Conservation (phyloP, 92 coral and sea anemone genomes). For the Isaurus tuberculatus region DNA sequence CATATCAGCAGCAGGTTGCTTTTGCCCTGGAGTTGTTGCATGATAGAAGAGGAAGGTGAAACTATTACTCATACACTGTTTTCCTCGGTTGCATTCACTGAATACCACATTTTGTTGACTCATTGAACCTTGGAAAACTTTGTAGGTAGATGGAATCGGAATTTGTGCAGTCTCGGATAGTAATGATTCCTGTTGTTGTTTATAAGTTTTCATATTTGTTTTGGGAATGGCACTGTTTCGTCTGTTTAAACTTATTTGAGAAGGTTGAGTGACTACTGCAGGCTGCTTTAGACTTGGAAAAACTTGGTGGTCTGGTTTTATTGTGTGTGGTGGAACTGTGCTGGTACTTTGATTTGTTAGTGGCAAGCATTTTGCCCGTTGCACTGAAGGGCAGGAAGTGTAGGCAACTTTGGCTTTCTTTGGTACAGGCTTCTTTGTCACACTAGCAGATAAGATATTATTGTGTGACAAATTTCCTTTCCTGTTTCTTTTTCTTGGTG, state of each 20-base stretch:
- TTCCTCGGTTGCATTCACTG: conserved; percentile 15
- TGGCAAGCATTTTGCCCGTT: background rate
- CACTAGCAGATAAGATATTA: background rate
- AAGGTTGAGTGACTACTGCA: too few species aligned
- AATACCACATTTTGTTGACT: conserved; percentile 9
- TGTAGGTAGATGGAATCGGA: background rate
- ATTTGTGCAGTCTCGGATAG: too few species aligned
- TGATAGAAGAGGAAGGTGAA: conserved; percentile 18
- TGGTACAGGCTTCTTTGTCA: background rate
- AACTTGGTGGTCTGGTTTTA: background rate
- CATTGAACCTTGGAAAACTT: conserved; percentile 21
- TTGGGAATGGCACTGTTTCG: too few species aligned
- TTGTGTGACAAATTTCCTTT: background rate
- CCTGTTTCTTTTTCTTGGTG: background rate
- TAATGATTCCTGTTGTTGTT: too few species aligned
- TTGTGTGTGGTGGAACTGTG: background rate
- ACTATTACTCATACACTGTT: conserved; percentile 35
- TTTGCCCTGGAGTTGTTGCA: conserved; percentile 14
- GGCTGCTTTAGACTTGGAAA: too few species aligned
- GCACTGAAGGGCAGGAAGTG: background rate
- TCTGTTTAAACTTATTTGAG: too few species aligned
- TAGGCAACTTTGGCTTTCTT: background rate
- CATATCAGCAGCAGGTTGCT: background rate
- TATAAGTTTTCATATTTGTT: too few species aligned
- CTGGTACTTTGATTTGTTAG: background rate